Percentiles rank a stretch among this genome's conserved stretches.
These are phyloP conservation scores for Agelas oroides DNA, from an alignment of 37 sponge, comb jelly and placozoan species.

Conservation along the genomic window DNA sequence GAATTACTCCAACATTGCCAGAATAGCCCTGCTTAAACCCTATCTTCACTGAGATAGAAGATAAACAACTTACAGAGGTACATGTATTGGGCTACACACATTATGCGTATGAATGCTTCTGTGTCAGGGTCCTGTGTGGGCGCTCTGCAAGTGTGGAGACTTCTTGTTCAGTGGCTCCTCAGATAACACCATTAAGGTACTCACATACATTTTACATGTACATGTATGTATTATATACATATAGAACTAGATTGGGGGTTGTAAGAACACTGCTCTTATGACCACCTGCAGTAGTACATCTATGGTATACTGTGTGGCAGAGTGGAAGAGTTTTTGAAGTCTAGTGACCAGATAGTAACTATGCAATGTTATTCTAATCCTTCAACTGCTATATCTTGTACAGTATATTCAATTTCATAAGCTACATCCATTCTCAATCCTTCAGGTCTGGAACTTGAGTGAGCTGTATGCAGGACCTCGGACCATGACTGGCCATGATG, in stretches of 20 bases:
- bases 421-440: background rate
- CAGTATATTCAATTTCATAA: background rate
- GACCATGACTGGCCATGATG: slow-evolving; percentile 89
- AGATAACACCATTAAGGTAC: slow-evolving; percentile 93
- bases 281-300: background rate
- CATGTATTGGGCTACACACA: no score
- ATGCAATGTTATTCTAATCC: no score
- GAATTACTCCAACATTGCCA: no score
- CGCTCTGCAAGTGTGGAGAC: slow-evolving; percentile 72
- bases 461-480: slow-evolving; percentile 59
- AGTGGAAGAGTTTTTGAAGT: no score
- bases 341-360: no score
- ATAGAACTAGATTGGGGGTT: no score
- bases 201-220: background rate
- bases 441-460: slow-evolving; percentile 87
- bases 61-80: no score
- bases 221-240: background rate
- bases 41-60: no score
- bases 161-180: slow-evolving; percentile 90
- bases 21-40: no score
- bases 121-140: slow-evolving; percentile 89
- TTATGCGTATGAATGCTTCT: no score
- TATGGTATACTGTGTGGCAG: no score
- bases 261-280: background rate
- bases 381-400: no score